Evolutionary conservation across 2,113 vertebrate genomes (phyloP).

Genomic region (Hippocampus guttulatus): DNA sequence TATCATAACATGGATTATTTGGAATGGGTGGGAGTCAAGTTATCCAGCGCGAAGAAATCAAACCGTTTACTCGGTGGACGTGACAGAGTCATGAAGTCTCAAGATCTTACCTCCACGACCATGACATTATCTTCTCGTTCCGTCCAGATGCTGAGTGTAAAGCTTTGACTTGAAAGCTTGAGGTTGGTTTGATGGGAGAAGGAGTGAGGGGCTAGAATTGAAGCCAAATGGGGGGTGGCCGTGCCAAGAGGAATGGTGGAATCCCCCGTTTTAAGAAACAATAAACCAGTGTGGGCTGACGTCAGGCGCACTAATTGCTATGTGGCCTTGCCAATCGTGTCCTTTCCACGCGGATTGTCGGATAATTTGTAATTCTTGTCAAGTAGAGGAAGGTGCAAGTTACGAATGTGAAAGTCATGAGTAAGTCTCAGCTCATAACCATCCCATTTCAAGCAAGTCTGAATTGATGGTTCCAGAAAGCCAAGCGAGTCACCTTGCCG

Average conservation of each 20-base stretch:
- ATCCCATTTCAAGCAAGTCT: too few species aligned
- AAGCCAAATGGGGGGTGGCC: slow-evolving; percentile 42
- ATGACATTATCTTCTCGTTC: slow-evolving; percentile 53
- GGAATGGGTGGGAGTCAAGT: too few species aligned
- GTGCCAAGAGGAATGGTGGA: slow-evolving; percentile 33
- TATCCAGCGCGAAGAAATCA: slow-evolving; percentile 5
- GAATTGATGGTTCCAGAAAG: too few species aligned
- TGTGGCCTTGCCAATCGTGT: background rate
- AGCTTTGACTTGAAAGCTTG: slow-evolving; percentile 56
- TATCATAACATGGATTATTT: too few species aligned
- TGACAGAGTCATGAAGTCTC: slow-evolving; percentile 31
- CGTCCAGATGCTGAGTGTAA: slow-evolving; percentile 64
- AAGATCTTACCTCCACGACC: slow-evolving; percentile 38
- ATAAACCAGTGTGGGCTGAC: slow-evolving; percentile 43
- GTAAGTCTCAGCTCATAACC: too few species aligned
- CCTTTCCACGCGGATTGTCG: background rate
- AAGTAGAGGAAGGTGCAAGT: background rate
- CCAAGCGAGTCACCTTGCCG: too few species aligned
- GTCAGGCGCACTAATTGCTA: slow-evolving; percentile 28
- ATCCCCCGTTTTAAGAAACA: slow-evolving; percentile 43
- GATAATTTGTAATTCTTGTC: background rate
- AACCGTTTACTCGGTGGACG: background rate
- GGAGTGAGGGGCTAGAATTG: background rate
- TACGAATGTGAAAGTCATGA: too few species aligned
- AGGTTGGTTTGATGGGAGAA: background rate